Base-by-base conservation (phyloP, 2,888 invertebrate species). In the Sarcophaga variegata region DNA sequence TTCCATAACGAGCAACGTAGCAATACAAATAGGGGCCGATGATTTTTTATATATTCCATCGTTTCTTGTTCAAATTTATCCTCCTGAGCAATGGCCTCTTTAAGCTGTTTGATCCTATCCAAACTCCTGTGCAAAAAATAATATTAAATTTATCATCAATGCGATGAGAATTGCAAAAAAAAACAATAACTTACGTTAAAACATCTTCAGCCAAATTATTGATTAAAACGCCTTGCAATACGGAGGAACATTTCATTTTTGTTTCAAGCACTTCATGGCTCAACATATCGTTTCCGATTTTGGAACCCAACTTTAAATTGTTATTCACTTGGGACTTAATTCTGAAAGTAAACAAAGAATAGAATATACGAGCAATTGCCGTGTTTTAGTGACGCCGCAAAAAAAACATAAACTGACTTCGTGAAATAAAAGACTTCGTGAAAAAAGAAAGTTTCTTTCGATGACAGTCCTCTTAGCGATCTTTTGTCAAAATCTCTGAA, bases 271-370 rank as follows among this genome's bases (percentile, higher is more conserved):
- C 88, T 47, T 91, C 87, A 69, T 91, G 90, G 20, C 88, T 89
- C 87, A 92, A 17, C 89, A 90, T 90, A 66, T 91, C 91, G 12
- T 89, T 91, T 22, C 90, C 90, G 22, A 92, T 89, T 63, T 89
- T 88, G 12, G 89, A 90, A 66, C 90, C 89, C 59, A 93, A 81
- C 80, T 90, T 89, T 12, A 90, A 89, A 89, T 91, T 93, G 64
- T 92, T 90, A 22, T 90, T 89, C 82, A 91, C 89, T 81, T 92
- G 92, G 22, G 90, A 90, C 89, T 91, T 92, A 88, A 93, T 92
- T 79, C 93, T 74, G 10, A 54, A 37, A 45, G 54, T 54, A 54
- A 12, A 54, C 5, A 17, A 14, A 54, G 5, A 54, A 17, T 14
- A 17, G 17, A 14, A 54, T 17, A 54, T 54, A 54, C 54, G 5